phyloP scores from a whole-genome alignment of 2,888 invertebrate genomes.

The Anagyrus pseudococci region DNA sequence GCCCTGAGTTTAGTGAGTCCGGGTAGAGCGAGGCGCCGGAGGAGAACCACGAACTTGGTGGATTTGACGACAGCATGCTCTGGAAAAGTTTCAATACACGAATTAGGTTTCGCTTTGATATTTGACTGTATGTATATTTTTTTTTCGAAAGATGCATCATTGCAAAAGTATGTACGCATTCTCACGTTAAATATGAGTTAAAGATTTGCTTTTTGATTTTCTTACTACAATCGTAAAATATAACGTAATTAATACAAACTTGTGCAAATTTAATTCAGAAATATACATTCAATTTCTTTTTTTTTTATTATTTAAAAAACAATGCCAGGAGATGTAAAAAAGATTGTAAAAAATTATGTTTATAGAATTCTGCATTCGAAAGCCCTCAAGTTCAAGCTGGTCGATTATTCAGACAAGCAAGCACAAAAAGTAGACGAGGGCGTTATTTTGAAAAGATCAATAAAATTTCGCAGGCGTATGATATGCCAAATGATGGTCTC shows the following conservation, averaged over 20 bases:
- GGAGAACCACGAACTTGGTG: slow-evolving; percentile 58
- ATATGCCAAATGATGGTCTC: slow-evolving; percentile 13
- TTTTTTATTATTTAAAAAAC: too few relatives aligned
- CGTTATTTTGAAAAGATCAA: slow-evolving; percentile 40
- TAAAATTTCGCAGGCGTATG: slow-evolving; percentile 2
- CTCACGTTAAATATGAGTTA: too few relatives aligned
- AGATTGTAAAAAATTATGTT: too few relatives aligned
- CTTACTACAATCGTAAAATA: too few relatives aligned
- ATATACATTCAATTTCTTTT: too few relatives aligned
- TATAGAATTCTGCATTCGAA: too few relatives aligned
- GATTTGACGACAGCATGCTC: slow-evolving; percentile 46
- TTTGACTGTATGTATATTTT: neutral
- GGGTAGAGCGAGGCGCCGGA: slow-evolving; percentile 59
- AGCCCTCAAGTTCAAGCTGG: neutral
- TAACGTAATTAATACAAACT: too few relatives aligned
- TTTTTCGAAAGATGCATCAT: neutral
- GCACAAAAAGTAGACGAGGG: slow-evolving; percentile 52
- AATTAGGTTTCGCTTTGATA: neutral
- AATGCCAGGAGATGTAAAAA: too few relatives aligned
- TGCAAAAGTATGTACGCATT: neutral
- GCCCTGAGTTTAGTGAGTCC: slow-evolving; percentile 62
- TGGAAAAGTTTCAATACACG: slow-evolving; percentile 22
- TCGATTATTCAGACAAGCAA: slow-evolving; percentile 53
- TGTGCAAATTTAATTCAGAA: too few relatives aligned
- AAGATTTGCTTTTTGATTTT: neutral